These are phyloP conservation scores for Drosophila limbata DNA, from an alignment of 2,888 invertebrate species.

Conservation along the genomic window DNA sequence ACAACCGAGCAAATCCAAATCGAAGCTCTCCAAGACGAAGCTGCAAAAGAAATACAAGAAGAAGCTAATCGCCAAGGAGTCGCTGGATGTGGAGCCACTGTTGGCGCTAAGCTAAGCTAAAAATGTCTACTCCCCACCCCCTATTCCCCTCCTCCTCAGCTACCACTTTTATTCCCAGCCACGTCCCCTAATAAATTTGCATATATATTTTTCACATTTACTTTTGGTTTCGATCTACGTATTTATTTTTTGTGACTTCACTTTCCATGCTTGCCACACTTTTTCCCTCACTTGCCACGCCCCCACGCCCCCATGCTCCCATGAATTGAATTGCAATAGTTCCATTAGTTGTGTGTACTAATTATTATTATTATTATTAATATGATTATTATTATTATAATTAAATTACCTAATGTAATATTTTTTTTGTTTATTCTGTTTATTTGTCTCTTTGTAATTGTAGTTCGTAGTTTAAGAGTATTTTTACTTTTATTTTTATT, in stretches of 20 bases:
- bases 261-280: conserved; percentile 21
- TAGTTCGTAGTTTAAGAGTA: conserved; percentile 60
- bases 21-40: conserved; percentile 87
- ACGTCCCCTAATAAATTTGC: background rate
- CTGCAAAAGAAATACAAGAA: conserved; percentile 87
- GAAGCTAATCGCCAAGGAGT: conserved; percentile 83
- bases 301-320: background rate
- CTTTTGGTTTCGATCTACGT: conserved; percentile 25
- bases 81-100: conserved; percentile 83
- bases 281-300: background rate
- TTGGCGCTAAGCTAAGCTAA: conserved; percentile 84
- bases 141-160: background rate
- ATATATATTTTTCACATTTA: conserved; percentile 15
- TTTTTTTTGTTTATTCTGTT: conserved; percentile 54
- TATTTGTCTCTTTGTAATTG: conserved; percentile 54
- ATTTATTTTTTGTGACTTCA: conserved; percentile 42
- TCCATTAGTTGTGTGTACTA: conserved; percentile 58
- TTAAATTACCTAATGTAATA: conserved; percentile 28
- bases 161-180: background rate
- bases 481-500: conserved; percentile 44
- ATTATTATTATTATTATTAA: conserved; percentile 41
- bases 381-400: conserved; percentile 42
- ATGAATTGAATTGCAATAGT: conserved; percentile 44
- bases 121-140: background rate
- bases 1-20: conserved; percentile 87